Base-by-base conservation (phyloP, 1,140 invertebrate species). In the Probaryconus sp. region DNA sequence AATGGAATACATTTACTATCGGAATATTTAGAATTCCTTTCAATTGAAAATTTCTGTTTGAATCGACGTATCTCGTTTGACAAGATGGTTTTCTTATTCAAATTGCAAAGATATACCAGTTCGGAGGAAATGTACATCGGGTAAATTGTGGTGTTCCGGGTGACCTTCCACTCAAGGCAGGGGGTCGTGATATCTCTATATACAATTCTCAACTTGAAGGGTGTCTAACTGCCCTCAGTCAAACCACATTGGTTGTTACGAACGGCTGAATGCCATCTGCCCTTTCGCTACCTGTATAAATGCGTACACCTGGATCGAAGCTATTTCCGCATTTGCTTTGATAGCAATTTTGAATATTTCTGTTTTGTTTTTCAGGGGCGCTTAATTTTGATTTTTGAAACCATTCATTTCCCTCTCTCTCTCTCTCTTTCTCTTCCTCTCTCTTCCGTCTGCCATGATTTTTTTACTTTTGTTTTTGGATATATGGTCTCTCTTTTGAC, bases 241-340 rank as follows among this genome's bases (percentile, higher is more conserved):
- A 47, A 71, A 69, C 74, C 74, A 20, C 73, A 76, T 64, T 45
- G 42, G 68, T 64, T 71, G 64, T 69, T 64, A 69, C 51, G 30
- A 76, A 56, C 51, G 56, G 50, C 67, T 56, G 73, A 70, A 55
- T 61, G 47, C 67, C 73, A 76, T 76, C 73, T 76, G 73, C 63
- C 56, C 56, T 53, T 42, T 70, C 30, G 40, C 21, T 76, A 76
- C 63, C 68, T 65, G 65, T 42, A 40, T 26, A 20, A 55, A 20
- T 38, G 30, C 21, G 58, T 33, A 28, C 74, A 76, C 74, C 74
- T 71, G 67, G 74, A 68, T 64, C 33, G 26, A 24, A 51, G 64
- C 53, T 28, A 50, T 68, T 68, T 68, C 53, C 64, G 53, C 43
- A 43, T 58, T 58, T n/a, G 24, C 42, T 9, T 7, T 24, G 30